Conservation (phyloP, 2,888 invertebrate species). For the Apamea epomidion region DNA sequence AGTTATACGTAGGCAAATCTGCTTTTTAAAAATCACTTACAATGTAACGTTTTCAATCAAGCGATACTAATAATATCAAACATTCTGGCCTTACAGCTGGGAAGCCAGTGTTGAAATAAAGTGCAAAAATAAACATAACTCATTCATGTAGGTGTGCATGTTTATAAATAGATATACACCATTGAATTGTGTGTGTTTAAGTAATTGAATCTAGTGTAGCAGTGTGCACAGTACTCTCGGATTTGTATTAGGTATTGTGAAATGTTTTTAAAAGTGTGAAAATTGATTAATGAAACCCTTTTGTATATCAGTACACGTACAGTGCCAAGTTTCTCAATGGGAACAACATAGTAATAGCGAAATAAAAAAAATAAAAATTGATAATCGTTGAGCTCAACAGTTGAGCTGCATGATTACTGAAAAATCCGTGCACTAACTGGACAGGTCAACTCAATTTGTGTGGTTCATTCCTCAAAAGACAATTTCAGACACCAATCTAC, state of each 20-base stretch:
- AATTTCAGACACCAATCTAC: too few species aligned
- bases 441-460: too few species aligned
- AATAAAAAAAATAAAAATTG: too few species aligned
- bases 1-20: conserved; percentile 14
- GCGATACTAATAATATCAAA: conserved; percentile 57
- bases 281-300: not conserved
- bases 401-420: too few species aligned
- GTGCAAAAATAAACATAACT: conserved; percentile 49
- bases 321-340: too few species aligned
- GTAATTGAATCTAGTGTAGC: not conserved
- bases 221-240: not conserved
- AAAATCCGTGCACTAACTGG: too few species aligned
- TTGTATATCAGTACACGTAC: too few species aligned
- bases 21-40: conserved; percentile 49
- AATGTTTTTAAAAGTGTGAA: not conserved
- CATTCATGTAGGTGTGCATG: conserved; percentile 10
- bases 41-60: conserved; percentile 56
- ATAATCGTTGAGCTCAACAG: too few species aligned
- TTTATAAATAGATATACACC: conserved; percentile 17
- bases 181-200: conserved; percentile 22
- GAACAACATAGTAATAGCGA: too few species aligned
- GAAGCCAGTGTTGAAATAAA: conserved; percentile 41
- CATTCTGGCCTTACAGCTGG: conserved; percentile 29
- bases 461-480: too few species aligned
- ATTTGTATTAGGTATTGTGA: not conserved